Base-by-base conservation (phyloP, 2,888 invertebrate genomes). In the Caenorhabditis wallacei region DNA sequence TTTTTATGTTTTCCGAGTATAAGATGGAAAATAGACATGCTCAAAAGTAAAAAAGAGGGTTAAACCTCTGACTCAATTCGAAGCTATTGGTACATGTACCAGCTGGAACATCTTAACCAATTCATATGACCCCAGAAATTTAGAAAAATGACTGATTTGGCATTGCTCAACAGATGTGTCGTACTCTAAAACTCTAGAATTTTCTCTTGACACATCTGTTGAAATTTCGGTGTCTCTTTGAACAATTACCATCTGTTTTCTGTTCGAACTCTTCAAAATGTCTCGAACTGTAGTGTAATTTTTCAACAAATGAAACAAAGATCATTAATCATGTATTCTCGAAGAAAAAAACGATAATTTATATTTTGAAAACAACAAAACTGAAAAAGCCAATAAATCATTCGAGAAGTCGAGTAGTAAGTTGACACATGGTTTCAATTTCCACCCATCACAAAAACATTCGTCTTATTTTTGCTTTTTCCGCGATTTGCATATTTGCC, bases 231-330 rank as follows among this genome's bases (percentile, higher is more conserved):
- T 8, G 22, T 35, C 30, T 10, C 2, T 11, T 24, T 26, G 16
- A 40, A 40, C 10, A 40, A 40, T 22, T 16, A 59, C 37, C 59
- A 59, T 40, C 18, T 59, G 59, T 59, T 59, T 37, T 59, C 22
- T 40, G 35, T 57, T 57, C n/a, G 57, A 20, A 37, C 57, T 11
- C 7, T 26, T 35, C 20, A 11, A 30, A 26, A 30, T n/a, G 26
- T 18, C 18, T 35, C 7, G 4, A 16, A 16, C 16, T 16, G 11
- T 40, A 30, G 13, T 10, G 13, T 40, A 13, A 40, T 10, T 40
- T 40, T 2, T 40, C 16, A 11, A 40, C n/a, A 16, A 40, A 40
- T 57, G n/a, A 18, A 7, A 35, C n/a, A 18, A 10, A 35, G n/a
- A 35, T 1, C 8, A 30, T 48, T 18, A 48, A 18, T 20, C 48